phyloP scores from a whole-genome alignment of 1,140 invertebrate species.

The Branchinecta lynchi region DNA sequence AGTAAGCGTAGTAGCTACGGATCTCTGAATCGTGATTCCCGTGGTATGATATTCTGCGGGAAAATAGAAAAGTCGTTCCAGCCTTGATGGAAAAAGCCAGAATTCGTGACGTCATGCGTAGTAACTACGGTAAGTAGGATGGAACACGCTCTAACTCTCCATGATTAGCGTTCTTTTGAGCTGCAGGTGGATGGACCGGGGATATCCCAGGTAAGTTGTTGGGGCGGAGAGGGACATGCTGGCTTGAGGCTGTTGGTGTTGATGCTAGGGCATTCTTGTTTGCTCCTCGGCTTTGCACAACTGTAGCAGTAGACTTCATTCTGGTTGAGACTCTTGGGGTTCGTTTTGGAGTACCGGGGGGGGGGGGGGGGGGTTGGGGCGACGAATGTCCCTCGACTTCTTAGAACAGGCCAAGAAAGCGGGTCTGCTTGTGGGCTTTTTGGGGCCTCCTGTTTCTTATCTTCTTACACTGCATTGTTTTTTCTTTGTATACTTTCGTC shows the following conservation, averaged over 20 bases:
- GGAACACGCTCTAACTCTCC: too few species aligned
- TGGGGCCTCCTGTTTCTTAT: neutral
- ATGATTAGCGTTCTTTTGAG: too few species aligned
- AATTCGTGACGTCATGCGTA: too few species aligned
- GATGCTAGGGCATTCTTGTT: neutral
- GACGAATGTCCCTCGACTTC: neutral
- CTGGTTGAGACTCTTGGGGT: neutral
- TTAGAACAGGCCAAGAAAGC: neutral
- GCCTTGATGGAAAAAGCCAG: too few species aligned
- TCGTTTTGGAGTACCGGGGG: neutral
- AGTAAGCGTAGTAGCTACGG: too few species aligned
- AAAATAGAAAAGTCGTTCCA: too few species aligned
- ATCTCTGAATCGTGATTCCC: too few species aligned
- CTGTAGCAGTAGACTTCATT: neutral
- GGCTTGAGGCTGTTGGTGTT: neutral
- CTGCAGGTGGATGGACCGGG: too few species aligned
- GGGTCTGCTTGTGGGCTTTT: neutral
- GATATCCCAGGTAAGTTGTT: neutral
- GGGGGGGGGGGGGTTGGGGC: neutral
- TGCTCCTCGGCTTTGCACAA: neutral
- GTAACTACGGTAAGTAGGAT: too few species aligned
- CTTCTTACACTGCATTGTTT: conserved; percentile 1
- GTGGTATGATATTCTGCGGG: too few species aligned
- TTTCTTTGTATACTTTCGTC: conserved; percentile 10
- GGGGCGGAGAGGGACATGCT: neutral